A percentile compares a stretch with the other conserved stretches of the same genome.
phyloP scores from a whole-genome alignment of 1,140 invertebrate species.

The Drosophila quadrilineata region DNA sequence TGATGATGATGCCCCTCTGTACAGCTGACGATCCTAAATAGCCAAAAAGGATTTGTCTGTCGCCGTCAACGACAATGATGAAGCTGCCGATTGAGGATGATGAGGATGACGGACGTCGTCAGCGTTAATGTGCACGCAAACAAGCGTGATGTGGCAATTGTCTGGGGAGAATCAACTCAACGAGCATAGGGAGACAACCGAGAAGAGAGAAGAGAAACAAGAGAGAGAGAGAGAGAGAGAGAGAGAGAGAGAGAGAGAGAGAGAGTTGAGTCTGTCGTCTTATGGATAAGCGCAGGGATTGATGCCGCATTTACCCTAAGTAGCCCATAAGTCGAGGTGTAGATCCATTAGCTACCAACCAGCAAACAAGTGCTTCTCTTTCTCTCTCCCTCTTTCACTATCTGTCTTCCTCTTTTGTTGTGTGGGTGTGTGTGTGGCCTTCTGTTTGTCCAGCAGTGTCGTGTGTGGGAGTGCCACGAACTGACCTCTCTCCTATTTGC shows the following conservation, averaged over 20 bases:
- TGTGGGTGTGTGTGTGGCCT: neutral
- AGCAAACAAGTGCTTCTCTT: slow-evolving; percentile 32
- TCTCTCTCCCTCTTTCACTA: neutral
- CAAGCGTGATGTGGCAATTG: slow-evolving; percentile 76
- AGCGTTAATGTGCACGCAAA: slow-evolving; percentile 72
- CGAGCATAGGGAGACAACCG: neutral
- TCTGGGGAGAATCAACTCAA: slow-evolving; percentile 49
- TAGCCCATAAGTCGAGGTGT: slow-evolving; percentile 59
- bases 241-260: no score
- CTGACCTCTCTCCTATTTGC: slow-evolving; percentile 5
- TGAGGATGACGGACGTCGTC: slow-evolving; percentile 28
- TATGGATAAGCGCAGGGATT: no score
- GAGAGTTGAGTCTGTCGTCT: no score
- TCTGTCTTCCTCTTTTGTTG: neutral
- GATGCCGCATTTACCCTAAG: slow-evolving; percentile 41
- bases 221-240: no score
- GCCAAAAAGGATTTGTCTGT: slow-evolving; percentile 72
- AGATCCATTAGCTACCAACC: slow-evolving; percentile 69
- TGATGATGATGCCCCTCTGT: slow-evolving; percentile 33
- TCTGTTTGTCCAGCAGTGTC: neutral
- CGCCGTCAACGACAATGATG: slow-evolving; percentile 11
- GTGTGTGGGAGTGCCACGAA: slow-evolving; percentile 15
- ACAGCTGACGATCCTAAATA: slow-evolving; percentile 52
- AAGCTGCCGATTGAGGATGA: no score
- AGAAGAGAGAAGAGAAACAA: neutral